Percentiles rank a stretch among this genome's conserved stretches.
Conservation (phyloP, 2,113 vertebrate genomes). For the Puffinus mauretanicus region DNA sequence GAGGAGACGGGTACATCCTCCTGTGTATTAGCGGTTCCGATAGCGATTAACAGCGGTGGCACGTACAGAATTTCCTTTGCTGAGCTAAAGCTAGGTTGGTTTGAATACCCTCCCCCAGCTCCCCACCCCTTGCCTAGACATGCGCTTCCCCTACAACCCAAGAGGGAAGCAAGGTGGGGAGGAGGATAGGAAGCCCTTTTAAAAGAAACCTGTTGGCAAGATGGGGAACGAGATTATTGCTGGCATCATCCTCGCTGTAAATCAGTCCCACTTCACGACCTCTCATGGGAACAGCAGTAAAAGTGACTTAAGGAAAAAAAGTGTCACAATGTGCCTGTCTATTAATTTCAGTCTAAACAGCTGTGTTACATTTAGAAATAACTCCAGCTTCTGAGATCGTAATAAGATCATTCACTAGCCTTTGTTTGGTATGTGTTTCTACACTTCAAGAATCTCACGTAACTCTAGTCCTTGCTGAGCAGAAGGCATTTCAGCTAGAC, state of each 20-base stretch:
- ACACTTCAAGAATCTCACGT: neutral
- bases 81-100: neutral
- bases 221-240: neutral
- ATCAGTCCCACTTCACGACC: neutral
- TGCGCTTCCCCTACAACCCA: neutral
- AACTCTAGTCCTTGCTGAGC: neutral
- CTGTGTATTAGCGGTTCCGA: fast-evolving
- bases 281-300: neutral
- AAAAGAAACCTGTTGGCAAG: neutral
- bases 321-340: neutral
- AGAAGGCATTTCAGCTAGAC: neutral
- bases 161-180: neutral
- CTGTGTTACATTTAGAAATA: neutral
- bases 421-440: neutral
- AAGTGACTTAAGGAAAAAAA: neutral
- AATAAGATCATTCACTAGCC: neutral
- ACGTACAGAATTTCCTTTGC: neutral
- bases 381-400: neutral
- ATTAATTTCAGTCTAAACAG: neutral
- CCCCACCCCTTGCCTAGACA: too few relatives aligned
- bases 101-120: neutral
- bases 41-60: fast-evolving
- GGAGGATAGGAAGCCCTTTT: neutral
- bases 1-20: too few relatives aligned
- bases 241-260: neutral